Conservation (phyloP, 2,888 invertebrate species). For the Baccha elongata region DNA sequence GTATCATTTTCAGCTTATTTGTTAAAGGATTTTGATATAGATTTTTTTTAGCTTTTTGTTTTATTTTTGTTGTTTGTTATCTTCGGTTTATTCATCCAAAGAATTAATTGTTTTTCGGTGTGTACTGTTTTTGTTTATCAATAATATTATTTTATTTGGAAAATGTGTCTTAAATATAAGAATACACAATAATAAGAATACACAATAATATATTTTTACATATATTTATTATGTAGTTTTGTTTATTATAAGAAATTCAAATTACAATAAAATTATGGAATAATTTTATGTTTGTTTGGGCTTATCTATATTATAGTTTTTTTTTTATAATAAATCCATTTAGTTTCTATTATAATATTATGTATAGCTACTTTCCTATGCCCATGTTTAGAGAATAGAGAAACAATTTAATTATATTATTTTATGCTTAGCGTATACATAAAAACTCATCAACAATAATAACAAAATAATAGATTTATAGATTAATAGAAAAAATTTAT, state of each 20-base stretch:
- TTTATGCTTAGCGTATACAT: conserved; percentile 57
- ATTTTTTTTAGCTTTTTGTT: conserved; percentile 42
- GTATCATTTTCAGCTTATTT: conserved; percentile 25
- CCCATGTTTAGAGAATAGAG: conserved; percentile 37
- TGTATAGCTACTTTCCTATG: conserved; percentile 56
- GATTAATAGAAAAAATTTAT: conserved; percentile 14
- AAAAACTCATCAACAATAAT: conserved; percentile 62
- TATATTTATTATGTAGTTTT: conserved; percentile 23
- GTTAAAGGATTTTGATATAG: conserved; percentile 48
- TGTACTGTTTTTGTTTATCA: conserved; percentile 22
- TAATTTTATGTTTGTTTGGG: conserved; percentile 39
- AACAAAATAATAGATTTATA: conserved; percentile 50
- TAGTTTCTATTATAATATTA: conserved; percentile 25
- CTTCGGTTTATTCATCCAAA: conserved; percentile 35
- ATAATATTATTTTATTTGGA: conserved; percentile 41
- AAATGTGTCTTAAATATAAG: conserved; percentile 68
- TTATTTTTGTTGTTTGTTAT: conserved; percentile 27
- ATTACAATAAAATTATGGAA: conserved; percentile 71
- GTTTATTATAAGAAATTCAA: conserved; percentile 39
- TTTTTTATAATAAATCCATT: conserved; percentile 58
- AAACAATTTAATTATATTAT: conserved; percentile 45
- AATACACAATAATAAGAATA: conserved; percentile 34
- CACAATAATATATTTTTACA: conserved; percentile 41
- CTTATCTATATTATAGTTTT: conserved; percentile 35
- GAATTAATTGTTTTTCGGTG: conserved; percentile 23